A percentile compares a stretch with the other conserved stretches of the same genome.
Conservation (phyloP, 2,888 invertebrate genomes). For the Tiliacea citrago region DNA sequence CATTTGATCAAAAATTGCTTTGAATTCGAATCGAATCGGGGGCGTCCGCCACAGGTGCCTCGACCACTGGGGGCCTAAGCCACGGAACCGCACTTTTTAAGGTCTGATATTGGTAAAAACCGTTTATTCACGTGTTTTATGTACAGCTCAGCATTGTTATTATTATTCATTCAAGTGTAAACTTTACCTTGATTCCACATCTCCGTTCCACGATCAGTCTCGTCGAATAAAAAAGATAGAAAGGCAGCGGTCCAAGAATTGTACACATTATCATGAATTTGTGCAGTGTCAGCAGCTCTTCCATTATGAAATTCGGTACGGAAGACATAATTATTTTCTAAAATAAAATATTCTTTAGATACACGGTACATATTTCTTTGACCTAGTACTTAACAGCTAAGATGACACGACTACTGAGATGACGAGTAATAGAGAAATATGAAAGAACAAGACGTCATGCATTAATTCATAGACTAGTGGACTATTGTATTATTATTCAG, state of each 20-base stretch:
- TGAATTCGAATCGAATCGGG: too few relatives aligned
- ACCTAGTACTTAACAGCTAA: neutral
- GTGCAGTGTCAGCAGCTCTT: constrained; percentile 31
- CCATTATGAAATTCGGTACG: neutral
- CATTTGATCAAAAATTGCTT: too few relatives aligned
- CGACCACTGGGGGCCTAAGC: too few relatives aligned
- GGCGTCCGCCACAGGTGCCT: too few relatives aligned
- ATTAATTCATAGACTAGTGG: neutral
- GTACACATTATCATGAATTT: constrained; percentile 51
- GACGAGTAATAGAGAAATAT: too few relatives aligned
- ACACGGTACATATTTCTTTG: neutral
- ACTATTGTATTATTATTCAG: neutral
- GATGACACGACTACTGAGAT: too few relatives aligned
- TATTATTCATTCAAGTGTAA: too few relatives aligned
- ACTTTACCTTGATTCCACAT: constrained; percentile 34
- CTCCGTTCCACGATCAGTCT: constrained; percentile 27
- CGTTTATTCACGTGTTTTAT: too few relatives aligned
- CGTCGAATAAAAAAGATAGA: constrained; percentile 38
- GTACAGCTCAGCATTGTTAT: too few relatives aligned
- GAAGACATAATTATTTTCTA: constrained; percentile 15
- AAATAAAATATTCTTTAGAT: constrained; percentile 19
- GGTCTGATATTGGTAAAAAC: too few relatives aligned
- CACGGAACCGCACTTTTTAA: too few relatives aligned
- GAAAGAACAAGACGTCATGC: neutral
- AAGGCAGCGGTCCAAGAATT: constrained; percentile 51